These are phyloP conservation scores for Melinopterus prodromus DNA, from an alignment of 2,888 invertebrate genomes.

Conservation along the genomic window DNA sequence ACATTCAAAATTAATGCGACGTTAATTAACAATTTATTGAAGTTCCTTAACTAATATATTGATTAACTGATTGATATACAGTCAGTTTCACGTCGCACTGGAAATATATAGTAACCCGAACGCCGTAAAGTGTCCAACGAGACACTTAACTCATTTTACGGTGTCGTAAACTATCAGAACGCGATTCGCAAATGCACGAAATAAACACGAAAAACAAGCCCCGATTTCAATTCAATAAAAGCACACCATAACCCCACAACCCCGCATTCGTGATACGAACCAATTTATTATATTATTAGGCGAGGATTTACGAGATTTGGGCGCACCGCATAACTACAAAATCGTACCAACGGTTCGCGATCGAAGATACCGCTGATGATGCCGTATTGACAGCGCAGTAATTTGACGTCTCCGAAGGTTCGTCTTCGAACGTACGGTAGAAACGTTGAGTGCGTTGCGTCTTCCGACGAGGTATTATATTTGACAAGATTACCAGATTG, in stretches of 20 bases:
- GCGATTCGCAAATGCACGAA: neutral
- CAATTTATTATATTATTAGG: conserved; percentile 20
- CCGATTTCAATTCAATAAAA: neutral
- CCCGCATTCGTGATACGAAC: neutral
- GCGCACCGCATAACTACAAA: conserved; percentile 9
- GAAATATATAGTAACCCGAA: neutral
- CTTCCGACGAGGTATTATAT: conserved; percentile 58
- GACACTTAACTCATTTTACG: conserved; percentile 25
- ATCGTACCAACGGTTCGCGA: neutral
- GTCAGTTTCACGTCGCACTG: neutral
- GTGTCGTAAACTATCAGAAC: conserved; percentile 9
- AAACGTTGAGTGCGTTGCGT: conserved; percentile 54
- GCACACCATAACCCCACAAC: neutral
- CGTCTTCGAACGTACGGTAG: conserved; percentile 9
- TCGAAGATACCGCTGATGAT: conserved; percentile 35
- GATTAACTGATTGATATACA: neutral
- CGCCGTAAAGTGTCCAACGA: conserved; percentile 14
- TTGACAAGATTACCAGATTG: conserved; percentile 60
- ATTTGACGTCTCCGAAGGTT: conserved; percentile 53
- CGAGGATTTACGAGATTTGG: conserved; percentile 16
- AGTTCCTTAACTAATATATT: too few species aligned
- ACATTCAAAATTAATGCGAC: too few species aligned
- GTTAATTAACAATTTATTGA: too few species aligned
- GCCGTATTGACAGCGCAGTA: conserved; percentile 57
- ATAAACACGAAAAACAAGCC: neutral